These are phyloP conservation scores for Elachura formosa DNA, from an alignment of 2,113 vertebrate species.

Conservation along the genomic window DNA sequence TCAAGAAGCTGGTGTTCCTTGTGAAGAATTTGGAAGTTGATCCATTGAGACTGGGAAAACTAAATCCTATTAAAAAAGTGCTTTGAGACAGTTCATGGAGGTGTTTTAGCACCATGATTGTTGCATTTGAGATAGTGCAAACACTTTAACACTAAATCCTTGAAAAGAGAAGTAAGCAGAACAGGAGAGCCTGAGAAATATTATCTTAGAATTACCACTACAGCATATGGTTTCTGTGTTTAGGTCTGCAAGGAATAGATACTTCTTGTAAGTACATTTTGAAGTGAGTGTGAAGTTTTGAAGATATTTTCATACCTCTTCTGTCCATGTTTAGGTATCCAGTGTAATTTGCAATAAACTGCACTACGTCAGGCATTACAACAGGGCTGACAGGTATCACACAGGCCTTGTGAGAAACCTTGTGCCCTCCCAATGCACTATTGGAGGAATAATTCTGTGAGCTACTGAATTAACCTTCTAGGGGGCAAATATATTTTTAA, in stretches of 20 bases:
- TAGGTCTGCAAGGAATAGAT: neutral
- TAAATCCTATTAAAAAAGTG: neutral
- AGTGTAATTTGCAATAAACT: neutral
- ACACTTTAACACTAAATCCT: neutral
- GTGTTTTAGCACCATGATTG: neutral
- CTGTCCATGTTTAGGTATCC: neutral
- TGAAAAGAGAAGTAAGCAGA: neutral
- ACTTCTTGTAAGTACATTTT: neutral
- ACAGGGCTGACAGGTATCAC: neutral
- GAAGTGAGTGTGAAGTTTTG: neutral
- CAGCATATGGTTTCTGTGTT: neutral
- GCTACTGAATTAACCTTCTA: neutral
- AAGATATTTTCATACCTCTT: neutral
- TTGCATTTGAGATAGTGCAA: neutral
- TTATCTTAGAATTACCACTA: neutral
- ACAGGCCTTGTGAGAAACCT: neutral
- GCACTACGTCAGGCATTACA: neutral
- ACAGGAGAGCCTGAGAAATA: neutral
- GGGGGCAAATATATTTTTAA: neutral
- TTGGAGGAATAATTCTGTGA: neutral
- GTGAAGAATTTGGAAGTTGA: neutral
- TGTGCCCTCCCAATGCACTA: neutral
- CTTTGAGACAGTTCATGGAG: neutral
- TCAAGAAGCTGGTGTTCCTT: neutral
- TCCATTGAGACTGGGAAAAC: neutral